phyloP scores from a whole-genome alignment of 1,140 invertebrate species.

The Penaeus japonicus region DNA sequence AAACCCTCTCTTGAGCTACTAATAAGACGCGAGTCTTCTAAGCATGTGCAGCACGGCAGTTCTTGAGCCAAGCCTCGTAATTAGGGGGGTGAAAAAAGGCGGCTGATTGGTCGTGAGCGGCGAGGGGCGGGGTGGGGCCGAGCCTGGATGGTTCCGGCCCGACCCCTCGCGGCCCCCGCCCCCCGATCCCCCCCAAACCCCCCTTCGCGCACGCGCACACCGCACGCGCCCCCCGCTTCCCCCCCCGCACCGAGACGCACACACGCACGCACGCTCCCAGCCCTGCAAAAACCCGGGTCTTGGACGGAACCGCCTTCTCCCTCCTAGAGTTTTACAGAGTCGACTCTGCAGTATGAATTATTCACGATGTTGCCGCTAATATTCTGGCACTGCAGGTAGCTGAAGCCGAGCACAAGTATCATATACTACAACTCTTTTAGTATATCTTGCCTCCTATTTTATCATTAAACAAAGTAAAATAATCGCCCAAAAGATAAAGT shows the following conservation, averaged over 20 bases:
- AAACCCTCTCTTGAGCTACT: conserved; percentile 60
- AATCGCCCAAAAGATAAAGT: neutral
- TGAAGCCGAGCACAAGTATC: neutral
- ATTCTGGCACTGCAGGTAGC: conserved; percentile 37
- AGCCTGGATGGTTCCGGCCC: conserved; percentile 58
- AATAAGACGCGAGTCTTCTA: conserved; percentile 61
- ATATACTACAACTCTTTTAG: neutral
- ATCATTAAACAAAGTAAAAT: neutral
- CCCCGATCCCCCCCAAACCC: conserved; percentile 45
- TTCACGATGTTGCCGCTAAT: conserved; percentile 53
- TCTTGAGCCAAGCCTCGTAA: conserved; percentile 60
- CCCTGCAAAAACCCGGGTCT: conserved; percentile 54
- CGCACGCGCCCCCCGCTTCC: conserved; percentile 51
- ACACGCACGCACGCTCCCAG: conserved; percentile 56
- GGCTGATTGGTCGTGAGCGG: conserved; percentile 60
- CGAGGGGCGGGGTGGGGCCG: conserved; percentile 59
- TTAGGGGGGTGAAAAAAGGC: conserved; percentile 60
- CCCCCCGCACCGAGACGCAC: conserved; percentile 32
- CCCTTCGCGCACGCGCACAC: conserved; percentile 55
- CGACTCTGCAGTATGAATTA: conserved; percentile 54
- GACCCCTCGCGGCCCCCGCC: conserved; percentile 56
- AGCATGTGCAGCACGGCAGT: conserved; percentile 60
- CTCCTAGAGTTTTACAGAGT: conserved; percentile 53
- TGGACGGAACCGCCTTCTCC: conserved; percentile 56
- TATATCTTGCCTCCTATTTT: neutral